Base-by-base conservation (phyloP, 2,888 invertebrate species). In the Papilio protenor region DNA sequence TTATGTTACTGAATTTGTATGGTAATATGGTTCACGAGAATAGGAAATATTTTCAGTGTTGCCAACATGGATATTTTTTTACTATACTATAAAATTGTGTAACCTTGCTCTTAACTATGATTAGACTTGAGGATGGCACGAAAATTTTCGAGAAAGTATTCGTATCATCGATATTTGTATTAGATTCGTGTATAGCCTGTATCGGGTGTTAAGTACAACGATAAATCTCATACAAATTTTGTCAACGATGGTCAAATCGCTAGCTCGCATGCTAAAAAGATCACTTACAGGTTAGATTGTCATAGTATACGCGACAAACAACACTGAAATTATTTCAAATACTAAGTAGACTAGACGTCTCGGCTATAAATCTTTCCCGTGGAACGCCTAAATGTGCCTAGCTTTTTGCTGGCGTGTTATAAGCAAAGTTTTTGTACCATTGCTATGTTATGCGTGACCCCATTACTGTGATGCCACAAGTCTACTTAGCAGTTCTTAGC, bases 341-440 rank as follows among this genome's bases (percentile, higher is more conserved):
- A 21, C 45, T 11, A n/a, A 45, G 66, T 69, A 69, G 66, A 45
- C 66, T 69, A 69, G 66, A 69, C 66, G 66, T 69, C 66, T 69
- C n/a, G n/a, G 66, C 45, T 45, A 45, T 69, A 69, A 69, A 69
- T 69, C 66, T 69, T n/a, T 45, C 45, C 40, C 66, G 66, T 69
- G 45, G 40, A 69, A 69, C 45, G 66, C 66, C 66, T 69, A 45
- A 69, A 69, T 45, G 45, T 45, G 11, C 21, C 11, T 69, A 45
- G 40, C 45, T 69, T 69, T 66, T 69, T 45, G 66, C 66, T 69
- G 45, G 45, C 45, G 45, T 69, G 40, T 69, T n/a, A n/a, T n/a
- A 69, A 45, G 66, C 21, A 45, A 69, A 45, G 45, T 69, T 69
- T 69, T 69, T 45, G 21, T 21, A 21, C 66, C 45, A 45, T 69